phyloP scores from a whole-genome alignment of 1,140 invertebrate species.

The Camponotus vicinus region DNA sequence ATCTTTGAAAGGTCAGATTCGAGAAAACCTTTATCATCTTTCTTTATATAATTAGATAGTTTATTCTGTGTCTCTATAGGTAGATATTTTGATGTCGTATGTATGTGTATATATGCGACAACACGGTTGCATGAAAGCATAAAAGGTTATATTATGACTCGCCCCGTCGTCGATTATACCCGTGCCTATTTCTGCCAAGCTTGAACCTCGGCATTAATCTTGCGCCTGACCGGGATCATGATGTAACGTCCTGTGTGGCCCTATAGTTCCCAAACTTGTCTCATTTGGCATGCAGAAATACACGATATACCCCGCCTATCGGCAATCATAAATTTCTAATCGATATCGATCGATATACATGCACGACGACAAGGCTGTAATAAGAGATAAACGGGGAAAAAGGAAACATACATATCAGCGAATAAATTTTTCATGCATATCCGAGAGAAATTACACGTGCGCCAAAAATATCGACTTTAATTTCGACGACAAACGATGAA shows the following conservation, averaged over 20 bases:
- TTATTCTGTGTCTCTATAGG: background rate
- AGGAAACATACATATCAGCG: background rate
- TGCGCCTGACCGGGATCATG: background rate
- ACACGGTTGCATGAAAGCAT: conserved; percentile 15
- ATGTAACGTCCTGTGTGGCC: conserved; percentile 31
- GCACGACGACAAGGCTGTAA: background rate
- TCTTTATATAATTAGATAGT: conserved; percentile 31
- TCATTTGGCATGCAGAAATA: conserved; percentile 44
- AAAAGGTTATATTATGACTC: conserved; percentile 44
- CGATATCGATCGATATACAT: conserved; percentile 6
- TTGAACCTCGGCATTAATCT: conserved; percentile 38
- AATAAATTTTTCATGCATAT: background rate
- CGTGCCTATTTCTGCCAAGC: conserved; percentile 30
- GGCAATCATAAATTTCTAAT: conserved; percentile 20
- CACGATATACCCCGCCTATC: background rate
- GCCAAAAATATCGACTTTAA: background rate
- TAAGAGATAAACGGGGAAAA: background rate
- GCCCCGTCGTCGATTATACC: background rate
- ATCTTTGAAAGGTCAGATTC: conserved; percentile 43
- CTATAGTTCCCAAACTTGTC: conserved; percentile 21
- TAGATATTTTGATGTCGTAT: background rate
- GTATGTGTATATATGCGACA: background rate
- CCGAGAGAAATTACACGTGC: background rate
- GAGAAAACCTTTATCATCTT: background rate
- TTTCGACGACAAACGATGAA: background rate